A percentile compares a stretch with the other conserved stretches of the same genome.
phyloP scores from a whole-genome alignment of 2,888 invertebrate genomes.

The Eilema griseolum region DNA sequence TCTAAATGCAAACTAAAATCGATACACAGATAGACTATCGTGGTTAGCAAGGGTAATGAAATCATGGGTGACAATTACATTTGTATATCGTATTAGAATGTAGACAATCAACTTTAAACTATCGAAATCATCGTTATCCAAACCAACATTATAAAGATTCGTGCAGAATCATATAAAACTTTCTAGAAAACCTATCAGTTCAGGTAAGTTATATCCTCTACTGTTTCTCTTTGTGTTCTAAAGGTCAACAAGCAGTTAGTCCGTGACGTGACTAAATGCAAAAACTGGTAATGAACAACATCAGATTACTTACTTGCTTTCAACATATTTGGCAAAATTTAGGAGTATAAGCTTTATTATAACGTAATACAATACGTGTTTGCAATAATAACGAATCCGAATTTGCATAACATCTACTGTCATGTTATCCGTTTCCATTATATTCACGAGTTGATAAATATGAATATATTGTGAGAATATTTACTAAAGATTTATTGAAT shows the following conservation, averaged over 20 bases:
- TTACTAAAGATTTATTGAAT: slow-evolving; percentile 8
- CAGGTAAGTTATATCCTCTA: not conserved
- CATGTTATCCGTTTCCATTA: slow-evolving; percentile 11
- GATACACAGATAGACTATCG: too few species aligned
- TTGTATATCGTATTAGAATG: not conserved
- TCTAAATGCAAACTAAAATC: too few species aligned
- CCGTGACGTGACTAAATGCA: slow-evolving; percentile 6
- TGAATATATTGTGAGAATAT: slow-evolving; percentile 15
- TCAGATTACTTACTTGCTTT: slow-evolving; percentile 14
- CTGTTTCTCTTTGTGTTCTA: not conserved
- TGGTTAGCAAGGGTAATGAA: too few species aligned
- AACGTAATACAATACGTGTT: slow-evolving; percentile 16
- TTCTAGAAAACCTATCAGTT: slow-evolving; percentile 1
- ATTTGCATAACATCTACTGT: slow-evolving; percentile 18
- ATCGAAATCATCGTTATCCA: not conserved
- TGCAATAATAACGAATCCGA: slow-evolving; percentile 12
- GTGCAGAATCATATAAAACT: not conserved
- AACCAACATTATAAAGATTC: not conserved
- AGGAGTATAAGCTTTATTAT: slow-evolving; percentile 3
- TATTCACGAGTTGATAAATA: slow-evolving; percentile 8
- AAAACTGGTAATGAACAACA: slow-evolving; percentile 1
- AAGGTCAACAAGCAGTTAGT: slow-evolving; percentile 10
- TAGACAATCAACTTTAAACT: not conserved
- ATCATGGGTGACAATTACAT: too few species aligned
- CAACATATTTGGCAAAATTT: slow-evolving; percentile 13